Evolutionary conservation across 2,797 vertebrate species (phyloP).

Genomic region (Steatocranus sp.): DNA sequence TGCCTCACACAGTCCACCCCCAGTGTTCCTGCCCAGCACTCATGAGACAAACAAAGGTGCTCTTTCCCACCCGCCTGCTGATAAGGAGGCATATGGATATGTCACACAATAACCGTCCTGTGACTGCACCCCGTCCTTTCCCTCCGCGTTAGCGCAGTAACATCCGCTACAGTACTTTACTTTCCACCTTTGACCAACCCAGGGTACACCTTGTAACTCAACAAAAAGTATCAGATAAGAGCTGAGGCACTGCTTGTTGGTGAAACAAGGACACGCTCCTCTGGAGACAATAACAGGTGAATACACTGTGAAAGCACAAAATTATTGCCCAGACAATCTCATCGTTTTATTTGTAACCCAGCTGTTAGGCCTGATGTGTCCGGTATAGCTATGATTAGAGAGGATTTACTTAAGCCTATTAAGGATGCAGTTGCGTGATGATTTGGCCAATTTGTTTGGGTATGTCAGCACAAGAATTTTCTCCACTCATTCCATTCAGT

Average conservation of each 20-base stretch:
- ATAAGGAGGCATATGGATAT: constrained; percentile 50
- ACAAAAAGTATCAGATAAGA: constrained; percentile 26
- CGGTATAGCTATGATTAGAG: constrained; percentile 28
- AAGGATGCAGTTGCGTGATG: background rate
- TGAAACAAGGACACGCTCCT: background rate
- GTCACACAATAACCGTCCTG: constrained; percentile 56
- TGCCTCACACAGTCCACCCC: constrained; percentile 65
- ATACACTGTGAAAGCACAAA: background rate
- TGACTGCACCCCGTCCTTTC: constrained; percentile 19
- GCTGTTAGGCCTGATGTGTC: background rate
- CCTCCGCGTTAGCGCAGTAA: background rate
- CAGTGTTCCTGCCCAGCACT: constrained; percentile 42
- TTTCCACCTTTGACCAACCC: constrained; percentile 30
- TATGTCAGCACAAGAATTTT: constrained; percentile 13
- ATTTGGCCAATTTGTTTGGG: constrained; percentile 19
- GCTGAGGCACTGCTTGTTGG: background rate
- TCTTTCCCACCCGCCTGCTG: constrained; percentile 44
- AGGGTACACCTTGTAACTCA: constrained; percentile 14
- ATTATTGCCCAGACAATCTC: background rate
- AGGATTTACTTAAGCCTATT: constrained; percentile 38
- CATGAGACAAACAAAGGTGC: constrained; percentile 61
- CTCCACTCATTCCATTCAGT: constrained; percentile 40
- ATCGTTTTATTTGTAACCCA: constrained; percentile 15
- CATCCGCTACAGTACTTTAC: background rate
- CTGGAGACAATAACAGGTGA: background rate